phyloP scores from a whole-genome alignment of 2,113 vertebrate genomes.

The Copsychus sechellarum region DNA sequence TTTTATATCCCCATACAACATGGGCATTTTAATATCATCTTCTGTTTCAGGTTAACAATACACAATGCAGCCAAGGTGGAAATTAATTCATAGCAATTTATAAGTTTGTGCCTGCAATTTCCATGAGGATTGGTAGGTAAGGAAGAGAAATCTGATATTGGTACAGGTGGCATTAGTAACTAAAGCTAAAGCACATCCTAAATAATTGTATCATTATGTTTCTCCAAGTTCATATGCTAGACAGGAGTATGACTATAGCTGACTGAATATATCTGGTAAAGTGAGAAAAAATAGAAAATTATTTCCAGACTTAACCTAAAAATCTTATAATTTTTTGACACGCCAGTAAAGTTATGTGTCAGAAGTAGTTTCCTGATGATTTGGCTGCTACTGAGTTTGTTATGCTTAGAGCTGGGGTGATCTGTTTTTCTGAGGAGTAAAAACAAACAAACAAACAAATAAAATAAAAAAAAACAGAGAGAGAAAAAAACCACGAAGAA shows the following conservation, averaged over 20 bases:
- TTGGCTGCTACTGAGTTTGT: background rate
- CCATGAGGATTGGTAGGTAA: background rate
- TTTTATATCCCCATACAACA: background rate
- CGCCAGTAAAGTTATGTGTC: background rate
- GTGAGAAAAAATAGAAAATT: background rate
- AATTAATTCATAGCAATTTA: background rate
- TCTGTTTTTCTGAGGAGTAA: background rate
- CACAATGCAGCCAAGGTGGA: background rate
- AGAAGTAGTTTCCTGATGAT: background rate
- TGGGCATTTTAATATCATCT: background rate
- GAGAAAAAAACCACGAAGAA: background rate
- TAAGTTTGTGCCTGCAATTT: background rate
- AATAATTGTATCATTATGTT: background rate
- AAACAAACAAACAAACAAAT: no score
- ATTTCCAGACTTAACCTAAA: background rate
- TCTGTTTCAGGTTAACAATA: background rate
- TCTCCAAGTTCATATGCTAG: background rate
- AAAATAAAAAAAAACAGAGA: accelerated
- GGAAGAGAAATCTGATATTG: background rate
- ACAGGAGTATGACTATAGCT: background rate
- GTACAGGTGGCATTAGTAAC: accelerated
- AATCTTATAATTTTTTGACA: background rate
- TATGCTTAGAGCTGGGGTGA: background rate
- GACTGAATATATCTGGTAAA: background rate
- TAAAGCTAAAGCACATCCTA: background rate